Base-by-base conservation (phyloP, 2,888 invertebrate genomes). In the Meandrusa payeni region DNA sequence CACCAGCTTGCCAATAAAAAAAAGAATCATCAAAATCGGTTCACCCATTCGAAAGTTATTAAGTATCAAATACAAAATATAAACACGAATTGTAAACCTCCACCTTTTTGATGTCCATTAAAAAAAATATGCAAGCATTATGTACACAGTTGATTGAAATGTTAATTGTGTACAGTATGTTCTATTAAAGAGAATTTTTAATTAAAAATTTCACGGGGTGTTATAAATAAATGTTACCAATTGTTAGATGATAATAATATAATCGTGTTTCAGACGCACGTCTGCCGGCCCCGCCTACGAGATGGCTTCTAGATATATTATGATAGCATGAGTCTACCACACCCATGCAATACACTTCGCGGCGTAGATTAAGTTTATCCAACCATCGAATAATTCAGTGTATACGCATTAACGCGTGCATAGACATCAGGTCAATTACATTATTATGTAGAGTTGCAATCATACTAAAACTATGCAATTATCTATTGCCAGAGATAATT, bases 261-360 rank as follows among this genome's bases (percentile, higher is more conserved):
- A 12, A 41, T 33, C 32, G 26, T 41, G 41, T 19, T 39, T 15
- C 29, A 29, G 4, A 22, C 22, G 7, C 19, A 27, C 24, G 40
- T 26, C 26, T 41, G 7, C 3, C 5, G 2, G 4, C 27, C 19
- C 24, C 41, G 33, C 41, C 41, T 41, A 7, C 12, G 29, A 13
- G 12, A 15, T 17, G 10, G n/a, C 17, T 17, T 2, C 5, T 22
- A 12, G 13, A 34, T 23, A 24, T 15, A n/a, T n/a, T 26, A 11
- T 17, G 19, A 24, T 33, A 31, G 5, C 15, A 27, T 11, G 19
- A 15, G 13, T n/a, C 11, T 24, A 19, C 13, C 41, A 13, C 41
- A 26, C 41, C 33, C 41, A 28, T 29, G 9, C 9, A 13, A 23
- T 29, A 29, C 22, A 15, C 15, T 28, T 22, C 13, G 28, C 13